Conservation (phyloP, 2,797 vertebrate species). For the Lagorchestes hirsutus region DNA sequence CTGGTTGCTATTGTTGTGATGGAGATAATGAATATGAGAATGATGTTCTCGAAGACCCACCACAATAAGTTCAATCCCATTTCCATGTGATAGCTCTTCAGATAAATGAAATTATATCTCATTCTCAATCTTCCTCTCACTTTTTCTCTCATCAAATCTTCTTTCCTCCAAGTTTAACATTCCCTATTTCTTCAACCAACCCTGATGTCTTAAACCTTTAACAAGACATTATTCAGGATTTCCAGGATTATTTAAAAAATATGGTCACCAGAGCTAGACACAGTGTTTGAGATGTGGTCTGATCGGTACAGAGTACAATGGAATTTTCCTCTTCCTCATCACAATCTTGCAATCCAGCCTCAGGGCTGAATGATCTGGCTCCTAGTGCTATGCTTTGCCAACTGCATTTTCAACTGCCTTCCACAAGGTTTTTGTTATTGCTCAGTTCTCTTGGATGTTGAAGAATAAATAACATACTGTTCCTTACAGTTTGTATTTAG, state of each 20-base stretch:
- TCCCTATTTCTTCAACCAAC: neutral
- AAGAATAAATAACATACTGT: constrained; percentile 59
- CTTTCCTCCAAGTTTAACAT: neutral
- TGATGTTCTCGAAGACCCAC: neutral
- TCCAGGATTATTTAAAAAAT: neutral
- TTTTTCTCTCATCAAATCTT: neutral
- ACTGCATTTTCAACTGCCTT: constrained; percentile 47
- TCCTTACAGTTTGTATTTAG: constrained; percentile 24
- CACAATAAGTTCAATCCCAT: neutral
- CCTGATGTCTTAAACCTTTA: neutral
- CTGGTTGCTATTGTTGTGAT: neutral
- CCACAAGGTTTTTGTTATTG: constrained; percentile 36
- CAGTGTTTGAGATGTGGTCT: neutral
- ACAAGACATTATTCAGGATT: neutral
- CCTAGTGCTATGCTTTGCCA: neutral
- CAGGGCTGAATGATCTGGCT: neutral
- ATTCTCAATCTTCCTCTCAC: neutral
- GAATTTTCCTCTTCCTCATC: neutral
- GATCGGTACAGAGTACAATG: neutral
- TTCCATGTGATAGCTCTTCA: neutral
- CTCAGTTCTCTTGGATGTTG: constrained; percentile 33
- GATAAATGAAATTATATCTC: neutral
- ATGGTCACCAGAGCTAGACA: neutral
- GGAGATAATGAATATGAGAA: neutral
- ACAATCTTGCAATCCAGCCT: neutral